Evolutionary conservation across 2,888 invertebrate species (phyloP).

Genomic region (Amphipyra berbera): DNA sequence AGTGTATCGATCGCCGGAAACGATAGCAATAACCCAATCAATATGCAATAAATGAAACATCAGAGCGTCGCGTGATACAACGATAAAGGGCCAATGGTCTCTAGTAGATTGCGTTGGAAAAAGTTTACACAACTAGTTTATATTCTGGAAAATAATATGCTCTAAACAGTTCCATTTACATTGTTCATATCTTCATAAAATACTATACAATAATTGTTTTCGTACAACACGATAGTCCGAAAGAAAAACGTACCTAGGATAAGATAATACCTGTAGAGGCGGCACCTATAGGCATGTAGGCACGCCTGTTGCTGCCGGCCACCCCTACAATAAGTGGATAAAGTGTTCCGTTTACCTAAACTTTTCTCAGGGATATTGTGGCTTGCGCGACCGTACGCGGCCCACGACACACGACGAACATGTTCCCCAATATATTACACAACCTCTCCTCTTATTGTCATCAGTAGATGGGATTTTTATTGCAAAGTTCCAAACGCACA

Average conservation of each 20-base stretch:
- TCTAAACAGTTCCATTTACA: neutral
- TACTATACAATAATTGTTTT: slow-evolving; percentile 12
- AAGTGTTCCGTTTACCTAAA: slow-evolving; percentile 58
- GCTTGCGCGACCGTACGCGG: slow-evolving; percentile 5
- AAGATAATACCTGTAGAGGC: slow-evolving; percentile 43
- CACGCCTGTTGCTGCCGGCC: slow-evolving; percentile 67
- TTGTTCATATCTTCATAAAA: neutral
- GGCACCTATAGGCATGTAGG: slow-evolving; percentile 25
- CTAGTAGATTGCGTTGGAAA: slow-evolving; percentile 25
- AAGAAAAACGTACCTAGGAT: slow-evolving; percentile 17
- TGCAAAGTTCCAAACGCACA: slow-evolving; percentile 37
- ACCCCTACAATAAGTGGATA: slow-evolving; percentile 52
- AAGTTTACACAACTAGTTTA: neutral
- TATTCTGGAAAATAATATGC: no score
- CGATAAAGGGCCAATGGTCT: slow-evolving; percentile 36
- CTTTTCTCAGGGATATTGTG: slow-evolving; percentile 39
- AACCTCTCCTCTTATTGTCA: slow-evolving; percentile 34
- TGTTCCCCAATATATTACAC: slow-evolving; percentile 24
- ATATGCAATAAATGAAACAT: slow-evolving; percentile 47
- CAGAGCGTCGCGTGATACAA: slow-evolving; percentile 29
- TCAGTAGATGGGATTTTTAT: slow-evolving; percentile 55
- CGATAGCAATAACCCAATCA: slow-evolving; percentile 46
- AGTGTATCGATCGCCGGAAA: slow-evolving; percentile 42
- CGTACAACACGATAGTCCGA: neutral
- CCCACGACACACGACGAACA: neutral